phyloP scores from a whole-genome alignment of 2,888 invertebrate species.

The Cylindroiulus punctatus region DNA sequence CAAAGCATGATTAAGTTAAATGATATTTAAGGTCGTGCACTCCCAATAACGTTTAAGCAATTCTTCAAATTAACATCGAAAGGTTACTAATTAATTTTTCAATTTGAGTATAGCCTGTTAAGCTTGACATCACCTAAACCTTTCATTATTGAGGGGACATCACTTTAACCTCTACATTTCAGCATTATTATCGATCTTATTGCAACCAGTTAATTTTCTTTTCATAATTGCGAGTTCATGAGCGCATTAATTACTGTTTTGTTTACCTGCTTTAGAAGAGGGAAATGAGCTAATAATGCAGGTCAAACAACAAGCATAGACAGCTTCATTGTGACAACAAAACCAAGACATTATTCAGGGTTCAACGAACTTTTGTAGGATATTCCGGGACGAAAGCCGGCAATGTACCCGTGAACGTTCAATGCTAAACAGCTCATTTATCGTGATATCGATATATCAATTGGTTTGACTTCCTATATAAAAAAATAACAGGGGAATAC shows the following conservation, averaged over 20 bases:
- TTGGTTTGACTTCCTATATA: background rate
- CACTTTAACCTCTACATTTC: no score
- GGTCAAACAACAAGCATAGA: background rate
- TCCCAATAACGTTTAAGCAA: no score
- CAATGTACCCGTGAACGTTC: background rate
- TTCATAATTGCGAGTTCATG: background rate
- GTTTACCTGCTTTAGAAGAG: background rate
- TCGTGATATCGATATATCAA: background rate
- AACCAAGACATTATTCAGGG: background rate
- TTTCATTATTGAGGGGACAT: background rate
- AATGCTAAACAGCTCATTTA: background rate
- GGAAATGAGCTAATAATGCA: constrained; percentile 24
- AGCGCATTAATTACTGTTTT: background rate
- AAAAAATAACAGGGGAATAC: background rate
- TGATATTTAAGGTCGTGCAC: no score
- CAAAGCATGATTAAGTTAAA: no score
- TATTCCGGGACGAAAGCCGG: background rate
- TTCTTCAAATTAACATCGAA: no score
- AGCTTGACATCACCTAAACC: background rate
- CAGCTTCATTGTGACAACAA: background rate
- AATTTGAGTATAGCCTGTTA: no score
- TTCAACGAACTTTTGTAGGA: constrained; percentile 25
- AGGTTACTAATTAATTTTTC: no score
- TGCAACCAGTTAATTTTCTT: background rate
- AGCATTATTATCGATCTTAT: background rate